Base-by-base conservation (phyloP, 37 sponge, comb jelly and placozoan genomes). In the Oscarella lobularis region DNA sequence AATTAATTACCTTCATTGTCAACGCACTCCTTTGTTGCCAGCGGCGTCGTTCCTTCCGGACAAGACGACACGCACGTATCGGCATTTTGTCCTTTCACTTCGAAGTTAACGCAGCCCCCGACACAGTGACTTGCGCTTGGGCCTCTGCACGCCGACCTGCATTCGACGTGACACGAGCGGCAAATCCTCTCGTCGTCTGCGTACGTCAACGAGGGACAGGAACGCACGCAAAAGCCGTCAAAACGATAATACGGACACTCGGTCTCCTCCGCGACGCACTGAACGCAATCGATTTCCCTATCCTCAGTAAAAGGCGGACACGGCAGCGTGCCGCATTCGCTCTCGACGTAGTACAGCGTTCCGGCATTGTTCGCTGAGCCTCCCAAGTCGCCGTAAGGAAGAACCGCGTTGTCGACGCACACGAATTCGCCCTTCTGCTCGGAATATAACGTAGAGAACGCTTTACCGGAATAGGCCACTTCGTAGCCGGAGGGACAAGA, bases 261-360 rank as follows among this genome's bases (percentile, higher is more conserved):
- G 60, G 20, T 48, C 9, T 48, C 60, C 9, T 27, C 14, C 9
- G 60, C 60, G 20, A 20, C 9, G 20, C 60, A 48, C 14, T 27
- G 14, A 27, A 20, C 20, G 60, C 60, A 48, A 9, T 27, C 60
- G 9, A 48, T 48, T 20, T 48, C 60, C 9, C 60, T 9, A 48
- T 48, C 60, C 60, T 48, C 60, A 48, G 60, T 48, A 48, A 48
- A 48, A 27, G 60, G 60, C 9, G 60, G 60, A 20, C 60, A 48
- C 20, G 60, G 60, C 60, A 48, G 20, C 20, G 60, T 27, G 60
- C 60, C 60, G 20, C 60, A 48, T 48, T 48, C 14, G 20, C 14
- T 48, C 20, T 48, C 60, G 14, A 48, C 60, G 9, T 20, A 27
- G 60, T 48, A 48, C 20, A 48, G 60, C 20, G 14, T 48, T 20